Evolutionary conservation across 2,797 vertebrate species (phyloP).

Genomic region (Sylvilagus floridanus): DNA sequence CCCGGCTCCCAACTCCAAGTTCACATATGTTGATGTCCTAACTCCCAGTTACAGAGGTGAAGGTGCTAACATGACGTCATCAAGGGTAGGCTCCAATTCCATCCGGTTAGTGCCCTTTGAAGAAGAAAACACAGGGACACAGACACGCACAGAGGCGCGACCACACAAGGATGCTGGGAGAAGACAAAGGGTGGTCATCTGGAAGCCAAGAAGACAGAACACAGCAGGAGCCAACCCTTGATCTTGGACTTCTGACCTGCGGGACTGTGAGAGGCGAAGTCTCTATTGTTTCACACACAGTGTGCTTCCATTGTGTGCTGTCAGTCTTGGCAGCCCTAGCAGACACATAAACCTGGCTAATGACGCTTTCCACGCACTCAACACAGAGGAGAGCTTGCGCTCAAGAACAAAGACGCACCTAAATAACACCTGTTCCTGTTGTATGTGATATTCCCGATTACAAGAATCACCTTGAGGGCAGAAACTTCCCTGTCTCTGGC

Average conservation of each 20-base stretch:
- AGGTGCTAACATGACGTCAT: background rate
- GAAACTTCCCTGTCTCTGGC: background rate
- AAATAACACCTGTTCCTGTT: fast-evolving
- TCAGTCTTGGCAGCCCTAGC: fast-evolving
- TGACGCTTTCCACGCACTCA: background rate
- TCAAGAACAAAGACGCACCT: fast-evolving
- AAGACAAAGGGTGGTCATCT: fast-evolving
- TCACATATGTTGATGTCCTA: background rate
- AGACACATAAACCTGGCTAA: background rate
- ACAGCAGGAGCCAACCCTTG: fast-evolving
- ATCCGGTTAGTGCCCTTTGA: fast-evolving
- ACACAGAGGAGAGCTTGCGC: background rate
- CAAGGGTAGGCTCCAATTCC: background rate
- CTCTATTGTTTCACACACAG: background rate
- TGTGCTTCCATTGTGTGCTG: background rate
- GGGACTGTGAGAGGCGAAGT: background rate
- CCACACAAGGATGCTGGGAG: background rate
- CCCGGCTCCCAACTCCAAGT: fast-evolving
- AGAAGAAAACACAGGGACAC: too few species aligned
- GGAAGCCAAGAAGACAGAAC: background rate
- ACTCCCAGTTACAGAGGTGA: background rate
- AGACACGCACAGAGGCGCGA: fast-evolving
- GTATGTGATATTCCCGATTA: background rate
- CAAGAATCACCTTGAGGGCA: background rate
- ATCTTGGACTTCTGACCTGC: too few species aligned